A percentile compares a stretch with the other conserved stretches of the same genome.
phyloP scores from a whole-genome alignment of 2,888 invertebrate species.

The Subacronicta megacephala region DNA sequence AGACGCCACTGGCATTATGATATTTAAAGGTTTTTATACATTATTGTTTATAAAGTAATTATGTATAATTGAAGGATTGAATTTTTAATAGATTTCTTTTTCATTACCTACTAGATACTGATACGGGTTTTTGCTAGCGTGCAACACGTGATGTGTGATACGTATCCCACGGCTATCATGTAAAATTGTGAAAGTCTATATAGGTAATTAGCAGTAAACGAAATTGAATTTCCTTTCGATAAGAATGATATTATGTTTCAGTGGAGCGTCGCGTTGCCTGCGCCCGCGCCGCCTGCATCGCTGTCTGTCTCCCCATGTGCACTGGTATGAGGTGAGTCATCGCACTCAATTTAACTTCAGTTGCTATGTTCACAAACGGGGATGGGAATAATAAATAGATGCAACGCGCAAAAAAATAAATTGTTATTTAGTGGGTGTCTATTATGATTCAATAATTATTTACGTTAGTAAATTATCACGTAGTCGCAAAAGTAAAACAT shows the following conservation, averaged over 20 bases:
- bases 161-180: conserved; percentile 20
- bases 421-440: neutral
- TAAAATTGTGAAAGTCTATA: conserved; percentile 37
- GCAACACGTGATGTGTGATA: conserved; percentile 34
- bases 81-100: conserved; percentile 25
- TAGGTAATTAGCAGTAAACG: conserved; percentile 47
- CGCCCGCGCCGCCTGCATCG: conserved; percentile 70
- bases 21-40: conserved; percentile 56
- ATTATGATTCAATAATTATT: conserved; percentile 1
- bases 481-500: conserved; percentile 37
- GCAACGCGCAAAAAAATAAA: neutral
- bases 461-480: conserved; percentile 10
- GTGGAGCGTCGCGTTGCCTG: conserved; percentile 72
- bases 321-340: conserved; percentile 87
- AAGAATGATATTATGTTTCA: conserved; percentile 68
- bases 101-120: conserved; percentile 19
- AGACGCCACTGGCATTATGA: conserved; percentile 71
- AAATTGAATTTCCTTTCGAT: conserved; percentile 44
- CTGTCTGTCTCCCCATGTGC: conserved; percentile 76
- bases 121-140: conserved; percentile 30
- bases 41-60: conserved; percentile 49
- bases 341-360: conserved; percentile 58
- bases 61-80: conserved; percentile 41
- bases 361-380: conserved; percentile 7
- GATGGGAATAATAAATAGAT: neutral